phyloP scores from a whole-genome alignment of 2,888 invertebrate genomes.

The Tillus elongatus region DNA sequence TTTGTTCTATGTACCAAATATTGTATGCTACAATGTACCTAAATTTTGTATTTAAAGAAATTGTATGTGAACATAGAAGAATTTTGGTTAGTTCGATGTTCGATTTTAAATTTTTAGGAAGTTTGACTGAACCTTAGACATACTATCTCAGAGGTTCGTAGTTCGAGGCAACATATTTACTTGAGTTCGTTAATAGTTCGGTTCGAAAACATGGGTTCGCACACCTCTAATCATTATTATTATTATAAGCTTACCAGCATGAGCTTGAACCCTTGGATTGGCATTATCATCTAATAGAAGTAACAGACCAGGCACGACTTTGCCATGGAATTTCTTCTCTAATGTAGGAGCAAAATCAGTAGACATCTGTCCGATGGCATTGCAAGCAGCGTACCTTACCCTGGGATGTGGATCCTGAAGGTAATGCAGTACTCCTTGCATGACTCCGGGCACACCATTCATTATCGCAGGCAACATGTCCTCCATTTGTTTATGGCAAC shows the following conservation, averaged over 20 bases:
- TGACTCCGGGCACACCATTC: conserved; percentile 59
- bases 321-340: conserved; percentile 95
- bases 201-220: too few species aligned
- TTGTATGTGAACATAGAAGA: too few species aligned
- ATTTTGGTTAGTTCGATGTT: too few species aligned
- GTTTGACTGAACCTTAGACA: too few species aligned
- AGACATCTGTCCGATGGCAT: conserved; percentile 97
- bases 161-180: too few species aligned
- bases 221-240: too few species aligned
- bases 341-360: conserved; percentile 96
- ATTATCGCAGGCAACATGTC: conserved; percentile 86
- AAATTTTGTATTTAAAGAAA: too few species aligned
- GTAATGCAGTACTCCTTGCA: conserved; percentile 37
- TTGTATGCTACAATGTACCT: too few species aligned
- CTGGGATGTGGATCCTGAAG: conserved; percentile 65
- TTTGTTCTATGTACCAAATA: too few species aligned
- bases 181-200: too few species aligned
- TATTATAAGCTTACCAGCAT: conserved; percentile 54
- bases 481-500: conserved; percentile 98
- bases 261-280: conserved; percentile 89
- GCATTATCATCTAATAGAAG: conserved; percentile 81
- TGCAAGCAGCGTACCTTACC: conserved; percentile 95
- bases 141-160: too few species aligned
- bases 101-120: too few species aligned
- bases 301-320: conserved; percentile 86